These are phyloP conservation scores for Miichthys miiuy DNA, from an alignment of 2,797 vertebrate species.

Conservation along the genomic window DNA sequence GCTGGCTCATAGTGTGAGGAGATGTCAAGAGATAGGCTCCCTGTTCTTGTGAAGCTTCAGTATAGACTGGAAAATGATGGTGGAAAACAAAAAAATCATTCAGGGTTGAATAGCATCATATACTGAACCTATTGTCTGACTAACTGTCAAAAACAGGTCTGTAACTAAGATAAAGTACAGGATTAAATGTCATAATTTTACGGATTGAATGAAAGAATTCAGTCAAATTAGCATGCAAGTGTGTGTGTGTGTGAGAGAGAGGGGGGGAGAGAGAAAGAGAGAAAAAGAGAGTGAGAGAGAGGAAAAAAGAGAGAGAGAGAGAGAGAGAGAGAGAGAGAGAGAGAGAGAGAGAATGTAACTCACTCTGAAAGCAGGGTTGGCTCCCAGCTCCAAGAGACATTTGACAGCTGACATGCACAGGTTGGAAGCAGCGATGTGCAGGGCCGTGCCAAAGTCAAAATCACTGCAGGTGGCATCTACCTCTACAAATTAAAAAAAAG, in stretches of 20 bases:
- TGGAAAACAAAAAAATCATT: not conserved
- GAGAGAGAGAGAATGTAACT: slow-evolving; percentile 23
- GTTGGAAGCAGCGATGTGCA: slow-evolving; percentile 97
- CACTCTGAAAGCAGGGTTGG: slow-evolving; percentile 97
- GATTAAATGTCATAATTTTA: slow-evolving; percentile 2
- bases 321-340: too few species aligned
- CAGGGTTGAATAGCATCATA: not conserved
- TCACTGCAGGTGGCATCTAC: slow-evolving; percentile 98
- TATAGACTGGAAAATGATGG: not conserved
- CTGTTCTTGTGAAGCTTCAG: not conserved
- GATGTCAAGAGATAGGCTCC: not conserved
- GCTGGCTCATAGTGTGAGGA: not conserved
- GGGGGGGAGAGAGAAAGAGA: too few species aligned
- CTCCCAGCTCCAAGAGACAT: slow-evolving; percentile 93
- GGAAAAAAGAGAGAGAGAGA: too few species aligned
- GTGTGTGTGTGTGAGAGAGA: not conserved
- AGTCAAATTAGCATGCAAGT: not conserved
- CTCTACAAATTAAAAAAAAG: slow-evolving; percentile 80
- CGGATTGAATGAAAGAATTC: not conserved
- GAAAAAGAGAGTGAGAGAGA: too few species aligned
- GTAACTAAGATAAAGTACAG: not conserved
- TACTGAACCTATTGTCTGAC: not conserved
- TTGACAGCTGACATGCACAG: slow-evolving; percentile 92
- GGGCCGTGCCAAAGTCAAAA: slow-evolving; percentile 97
- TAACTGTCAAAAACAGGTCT: not conserved